A percentile compares a stretch with the other conserved stretches of the same genome.
These are phyloP conservation scores for Cylloceria caligata DNA, from an alignment of 2,888 invertebrate species.

Conservation along the genomic window DNA sequence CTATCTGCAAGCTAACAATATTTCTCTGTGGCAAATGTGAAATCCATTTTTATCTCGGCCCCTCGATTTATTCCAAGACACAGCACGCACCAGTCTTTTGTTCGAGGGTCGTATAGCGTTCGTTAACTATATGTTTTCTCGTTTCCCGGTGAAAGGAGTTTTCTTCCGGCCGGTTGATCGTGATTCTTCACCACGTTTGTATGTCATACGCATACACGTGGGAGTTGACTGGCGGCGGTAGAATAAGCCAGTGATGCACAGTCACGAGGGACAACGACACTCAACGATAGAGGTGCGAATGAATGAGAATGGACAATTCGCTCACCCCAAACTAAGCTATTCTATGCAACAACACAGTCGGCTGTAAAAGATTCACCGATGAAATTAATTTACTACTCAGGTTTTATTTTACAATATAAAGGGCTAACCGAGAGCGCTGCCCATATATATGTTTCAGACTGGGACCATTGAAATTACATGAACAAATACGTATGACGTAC, in stretches of 20 bases:
- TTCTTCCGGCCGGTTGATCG: slow-evolving; percentile 53
- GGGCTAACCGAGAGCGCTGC: not conserved
- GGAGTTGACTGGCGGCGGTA: slow-evolving; percentile 3
- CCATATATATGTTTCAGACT: not conserved
- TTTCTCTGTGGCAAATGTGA: not conserved
- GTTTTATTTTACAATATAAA: slow-evolving; percentile 9
- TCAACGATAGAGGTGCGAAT: slow-evolving; percentile 27
- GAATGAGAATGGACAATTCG: slow-evolving; percentile 14
- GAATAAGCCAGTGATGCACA: slow-evolving; percentile 40
- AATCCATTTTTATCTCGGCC: not conserved
- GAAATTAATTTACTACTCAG: slow-evolving; percentile 17
- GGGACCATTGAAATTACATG: not conserved
- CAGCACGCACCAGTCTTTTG: not conserved
- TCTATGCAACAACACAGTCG: not conserved
- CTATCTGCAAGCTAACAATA: not conserved
- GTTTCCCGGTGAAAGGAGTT: slow-evolving; percentile 39
- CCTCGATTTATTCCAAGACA: slow-evolving; percentile 19
- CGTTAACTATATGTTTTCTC: slow-evolving; percentile 27
- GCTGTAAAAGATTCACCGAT: slow-evolving; percentile 7
- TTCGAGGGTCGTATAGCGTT: slow-evolving; percentile 5
- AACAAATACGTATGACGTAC: not conserved
- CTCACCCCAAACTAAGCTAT: slow-evolving; percentile 6
- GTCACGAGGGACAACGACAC: slow-evolving; percentile 15
- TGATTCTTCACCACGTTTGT: slow-evolving; percentile 28
- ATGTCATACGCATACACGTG: not conserved